Evolutionary conservation across 1,140 invertebrate genomes (phyloP).

Genomic region (Neodiprion pinetum): DNA sequence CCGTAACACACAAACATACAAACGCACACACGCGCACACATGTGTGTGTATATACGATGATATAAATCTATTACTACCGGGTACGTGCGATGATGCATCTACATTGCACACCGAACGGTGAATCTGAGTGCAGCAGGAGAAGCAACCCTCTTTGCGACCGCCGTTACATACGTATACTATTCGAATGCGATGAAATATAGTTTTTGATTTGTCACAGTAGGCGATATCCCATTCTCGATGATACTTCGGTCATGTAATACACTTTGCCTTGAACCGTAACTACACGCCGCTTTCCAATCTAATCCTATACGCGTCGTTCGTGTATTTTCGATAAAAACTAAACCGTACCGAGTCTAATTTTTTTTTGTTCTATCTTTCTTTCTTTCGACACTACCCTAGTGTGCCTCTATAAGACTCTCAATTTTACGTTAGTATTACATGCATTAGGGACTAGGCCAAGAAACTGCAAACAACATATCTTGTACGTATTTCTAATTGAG

Average conservation of each 20-base stretch:
- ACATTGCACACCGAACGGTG: too few relatives aligned
- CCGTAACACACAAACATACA: background rate
- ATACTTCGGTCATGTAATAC: too few relatives aligned
- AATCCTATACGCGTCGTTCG: background rate
- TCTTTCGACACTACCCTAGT: background rate
- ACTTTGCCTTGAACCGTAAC: background rate
- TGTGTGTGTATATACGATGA: too few relatives aligned
- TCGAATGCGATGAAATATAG: conserved; percentile 5
- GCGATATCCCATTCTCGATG: background rate
- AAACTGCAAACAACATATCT: too few relatives aligned
- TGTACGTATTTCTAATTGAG: too few relatives aligned
- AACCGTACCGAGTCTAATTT: background rate
- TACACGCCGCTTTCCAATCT: background rate
- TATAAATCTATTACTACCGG: too few relatives aligned
- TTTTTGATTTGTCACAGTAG: conserved; percentile 2
- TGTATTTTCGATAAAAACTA: background rate
- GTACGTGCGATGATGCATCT: too few relatives aligned
- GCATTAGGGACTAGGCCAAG: too few relatives aligned
- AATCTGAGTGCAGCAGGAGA: too few relatives aligned
- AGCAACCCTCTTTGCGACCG: background rate
- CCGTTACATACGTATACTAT: background rate
- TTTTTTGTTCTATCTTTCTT: background rate
- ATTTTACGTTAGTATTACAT: background rate
- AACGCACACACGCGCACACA: background rate
- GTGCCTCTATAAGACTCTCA: background rate